These are phyloP conservation scores for Cheilosia urbana DNA, from an alignment of 2,888 invertebrate genomes.

Conservation along the genomic window DNA sequence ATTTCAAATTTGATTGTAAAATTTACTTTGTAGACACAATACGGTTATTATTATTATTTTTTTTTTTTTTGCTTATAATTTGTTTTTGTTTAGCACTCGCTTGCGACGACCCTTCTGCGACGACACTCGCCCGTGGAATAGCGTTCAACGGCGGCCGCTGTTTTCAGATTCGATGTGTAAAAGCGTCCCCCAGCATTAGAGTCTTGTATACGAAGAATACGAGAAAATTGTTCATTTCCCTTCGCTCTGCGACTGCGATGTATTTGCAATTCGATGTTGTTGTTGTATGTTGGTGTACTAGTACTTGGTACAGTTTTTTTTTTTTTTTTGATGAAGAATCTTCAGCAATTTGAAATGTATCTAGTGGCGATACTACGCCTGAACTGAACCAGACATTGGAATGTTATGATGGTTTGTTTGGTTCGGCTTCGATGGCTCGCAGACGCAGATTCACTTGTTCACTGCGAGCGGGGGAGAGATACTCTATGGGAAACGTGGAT, in stretches of 20 bases:
- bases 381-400: constrained; percentile 69
- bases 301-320: constrained; percentile 19
- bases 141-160: constrained; percentile 42
- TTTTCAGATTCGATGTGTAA: constrained; percentile 57
- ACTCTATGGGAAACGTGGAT: constrained; percentile 43
- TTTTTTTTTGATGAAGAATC: constrained; percentile 28
- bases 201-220: constrained; percentile 2
- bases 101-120: constrained; percentile 79
- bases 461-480: constrained; percentile 31
- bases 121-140: constrained; percentile 83
- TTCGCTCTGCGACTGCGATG: constrained; percentile 66
- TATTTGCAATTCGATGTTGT: constrained; percentile 39
- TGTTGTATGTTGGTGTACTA: constrained; percentile 16
- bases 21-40: constrained; percentile 12
- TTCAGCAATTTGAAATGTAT: constrained; percentile 60
- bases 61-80: not conserved
- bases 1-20: constrained; percentile 19
- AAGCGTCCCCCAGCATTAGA: constrained; percentile 63
- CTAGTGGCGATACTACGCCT: constrained; percentile 59
- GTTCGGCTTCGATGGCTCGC: constrained; percentile 25
- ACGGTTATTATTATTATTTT: constrained; percentile 2
- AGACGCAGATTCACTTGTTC: constrained; percentile 42
- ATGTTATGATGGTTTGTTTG: constrained; percentile 69
- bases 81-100: constrained; percentile 21
- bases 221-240: constrained; percentile 42